These are phyloP conservation scores for Acropora tenuis DNA, from an alignment of 64 coral and sea anemone species.

Conservation along the genomic window DNA sequence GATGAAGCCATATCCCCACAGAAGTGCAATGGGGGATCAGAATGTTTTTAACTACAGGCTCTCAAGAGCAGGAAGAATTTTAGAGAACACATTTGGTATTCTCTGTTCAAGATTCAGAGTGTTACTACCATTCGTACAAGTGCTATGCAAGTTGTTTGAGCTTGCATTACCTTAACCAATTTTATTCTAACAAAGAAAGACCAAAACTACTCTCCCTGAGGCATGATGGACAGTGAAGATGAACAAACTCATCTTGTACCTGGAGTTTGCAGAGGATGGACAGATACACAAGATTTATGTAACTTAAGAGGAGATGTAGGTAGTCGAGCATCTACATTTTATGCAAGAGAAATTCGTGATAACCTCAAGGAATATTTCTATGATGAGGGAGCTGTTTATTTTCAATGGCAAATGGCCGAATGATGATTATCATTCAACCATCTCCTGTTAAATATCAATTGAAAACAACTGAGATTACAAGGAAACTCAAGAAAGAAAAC, in stretches of 20 bases:
- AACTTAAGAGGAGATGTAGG: conserved; percentile 31
- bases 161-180: conserved; percentile 64
- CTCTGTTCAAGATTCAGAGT: conserved; percentile 29
- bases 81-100: conserved; percentile 60
- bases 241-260: conserved; percentile 29
- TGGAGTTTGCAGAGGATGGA: conserved; percentile 32
- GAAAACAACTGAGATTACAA: conserved; percentile 15
- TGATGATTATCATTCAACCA: conserved; percentile 47
- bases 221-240: conserved; percentile 58
- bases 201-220: conserved; percentile 36
- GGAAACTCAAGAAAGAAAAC: conserved; percentile 51
- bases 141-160: conserved; percentile 60
- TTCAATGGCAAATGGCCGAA: conserved; percentile 21
- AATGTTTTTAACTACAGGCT: conserved; percentile 24
- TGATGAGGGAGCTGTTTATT: conserved; percentile 50
- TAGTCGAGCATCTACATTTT: conserved; percentile 38
- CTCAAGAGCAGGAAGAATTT: conserved; percentile 21
- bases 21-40: neutral
- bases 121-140: conserved; percentile 15
- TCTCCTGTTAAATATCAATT: conserved; percentile 42
- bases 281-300: conserved; percentile 31
- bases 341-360: conserved; percentile 52
- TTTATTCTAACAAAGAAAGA: conserved; percentile 49
- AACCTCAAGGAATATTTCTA: conserved; percentile 49
- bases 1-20: conserved; percentile 16